These are phyloP conservation scores for Sebastes oblongus DNA, from an alignment of 2,797 vertebrate species.

Conservation along the genomic window DNA sequence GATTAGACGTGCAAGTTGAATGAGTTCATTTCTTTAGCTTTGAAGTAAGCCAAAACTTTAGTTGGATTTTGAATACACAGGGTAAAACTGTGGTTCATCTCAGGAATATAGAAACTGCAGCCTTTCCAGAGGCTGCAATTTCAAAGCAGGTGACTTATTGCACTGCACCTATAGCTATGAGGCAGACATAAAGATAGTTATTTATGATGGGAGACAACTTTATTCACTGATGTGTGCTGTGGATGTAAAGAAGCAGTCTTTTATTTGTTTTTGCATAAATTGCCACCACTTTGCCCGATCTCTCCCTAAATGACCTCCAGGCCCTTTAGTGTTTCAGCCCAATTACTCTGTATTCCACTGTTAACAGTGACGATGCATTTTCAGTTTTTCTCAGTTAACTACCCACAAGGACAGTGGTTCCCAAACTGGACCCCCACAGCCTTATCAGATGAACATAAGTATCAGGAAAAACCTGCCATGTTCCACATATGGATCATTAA, in stretches of 20 bases:
- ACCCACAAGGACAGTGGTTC: background rate
- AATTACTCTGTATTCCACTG: background rate
- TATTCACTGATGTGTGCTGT: background rate
- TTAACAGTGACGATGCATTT: background rate
- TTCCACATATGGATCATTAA: background rate
- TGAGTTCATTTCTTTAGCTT: constrained; percentile 37
- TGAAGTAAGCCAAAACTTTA: constrained; percentile 31
- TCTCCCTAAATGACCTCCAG: background rate
- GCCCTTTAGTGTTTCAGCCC: background rate
- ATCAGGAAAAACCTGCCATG: background rate
- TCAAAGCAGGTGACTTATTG: background rate
- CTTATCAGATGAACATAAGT: too few relatives aligned
- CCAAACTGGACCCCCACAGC: background rate
- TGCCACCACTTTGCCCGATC: background rate
- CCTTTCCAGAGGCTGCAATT: background rate
- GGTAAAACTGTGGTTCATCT: constrained; percentile 11
- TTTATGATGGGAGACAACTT: background rate
- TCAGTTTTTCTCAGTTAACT: background rate
- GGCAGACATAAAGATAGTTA: background rate
- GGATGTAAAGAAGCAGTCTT: background rate
- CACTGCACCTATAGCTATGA: background rate
- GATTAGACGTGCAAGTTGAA: constrained; percentile 48
- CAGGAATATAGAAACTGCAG: constrained; percentile 10
- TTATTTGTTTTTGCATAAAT: constrained; percentile 5
- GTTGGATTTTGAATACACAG: constrained; percentile 5